Conservation (phyloP, 2,113 vertebrate genomes). For the Seriola aureovittata region DNA sequence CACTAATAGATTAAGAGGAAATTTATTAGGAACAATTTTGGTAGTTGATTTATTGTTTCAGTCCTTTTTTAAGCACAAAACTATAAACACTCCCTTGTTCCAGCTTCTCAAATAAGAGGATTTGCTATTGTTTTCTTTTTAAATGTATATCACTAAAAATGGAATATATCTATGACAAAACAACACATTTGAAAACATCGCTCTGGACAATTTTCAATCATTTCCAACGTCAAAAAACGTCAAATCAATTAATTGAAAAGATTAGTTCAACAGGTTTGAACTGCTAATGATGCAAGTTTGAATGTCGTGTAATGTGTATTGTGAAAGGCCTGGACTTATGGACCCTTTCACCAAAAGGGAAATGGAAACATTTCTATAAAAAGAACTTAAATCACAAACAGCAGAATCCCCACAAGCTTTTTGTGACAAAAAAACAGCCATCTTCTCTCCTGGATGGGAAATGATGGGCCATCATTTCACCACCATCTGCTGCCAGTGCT, state of each 20-base stretch:
- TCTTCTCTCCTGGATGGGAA: constrained; percentile 61
- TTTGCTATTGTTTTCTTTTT: too few species aligned
- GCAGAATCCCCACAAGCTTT: constrained; percentile 4
- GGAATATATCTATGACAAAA: background rate
- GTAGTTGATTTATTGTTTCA: too few species aligned
- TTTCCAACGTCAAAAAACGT: background rate
- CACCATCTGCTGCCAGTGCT: constrained; percentile 69
- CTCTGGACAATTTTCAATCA: too few species aligned
- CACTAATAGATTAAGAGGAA: background rate
- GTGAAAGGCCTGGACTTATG: too few species aligned
- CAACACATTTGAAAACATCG: background rate
- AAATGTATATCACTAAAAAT: too few species aligned
- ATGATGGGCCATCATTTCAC: constrained; percentile 62
- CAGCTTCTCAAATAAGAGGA: too few species aligned
- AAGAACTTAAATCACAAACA: background rate
- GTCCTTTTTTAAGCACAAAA: too few species aligned
- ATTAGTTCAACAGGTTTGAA: background rate
- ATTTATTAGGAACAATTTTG: background rate
- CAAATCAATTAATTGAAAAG: background rate
- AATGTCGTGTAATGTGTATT: background rate
- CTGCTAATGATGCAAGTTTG: too few species aligned
- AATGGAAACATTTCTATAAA: background rate
- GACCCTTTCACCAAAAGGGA: too few species aligned
- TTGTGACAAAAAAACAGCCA: constrained; percentile 29
- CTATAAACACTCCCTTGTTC: too few species aligned